Evolutionary conservation across 2,888 invertebrate species (phyloP).

Genomic region (Phortica magna): DNA sequence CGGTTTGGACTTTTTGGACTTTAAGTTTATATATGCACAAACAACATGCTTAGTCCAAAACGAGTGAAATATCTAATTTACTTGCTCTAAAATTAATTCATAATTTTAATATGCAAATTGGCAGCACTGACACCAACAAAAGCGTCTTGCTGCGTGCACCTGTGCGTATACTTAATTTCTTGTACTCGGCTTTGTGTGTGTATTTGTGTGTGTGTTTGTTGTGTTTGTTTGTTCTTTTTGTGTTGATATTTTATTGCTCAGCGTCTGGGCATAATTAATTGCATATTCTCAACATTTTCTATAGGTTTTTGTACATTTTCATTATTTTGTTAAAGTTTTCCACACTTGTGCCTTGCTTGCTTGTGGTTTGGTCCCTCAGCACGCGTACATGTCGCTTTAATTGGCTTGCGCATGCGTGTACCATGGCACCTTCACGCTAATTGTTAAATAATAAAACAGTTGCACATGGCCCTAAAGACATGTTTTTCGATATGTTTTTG

Average conservation of each 20-base stretch:
- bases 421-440: neutral
- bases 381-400: constrained; percentile 15
- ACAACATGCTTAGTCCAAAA: neutral
- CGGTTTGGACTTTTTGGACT: no score
- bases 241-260: neutral
- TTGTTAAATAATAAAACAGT: constrained; percentile 8
- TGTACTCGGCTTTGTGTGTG: neutral
- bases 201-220: neutral
- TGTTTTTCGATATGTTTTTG: neutral
- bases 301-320: neutral
- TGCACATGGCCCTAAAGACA: neutral
- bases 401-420: constrained; percentile 15
- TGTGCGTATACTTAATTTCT: constrained; percentile 21
- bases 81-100: constrained; percentile 11
- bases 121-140: neutral
- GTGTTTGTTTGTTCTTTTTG: neutral
- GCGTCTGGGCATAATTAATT: constrained; percentile 11
- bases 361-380: no score
- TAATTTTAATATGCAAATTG: constrained; percentile 20
- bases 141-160: neutral
- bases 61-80: neutral
- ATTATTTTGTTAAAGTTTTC: neutral
- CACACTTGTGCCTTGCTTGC: no score
- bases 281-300: neutral
- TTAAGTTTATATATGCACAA: neutral